A percentile compares a stretch with the other conserved stretches of the same genome.
Evolutionary conservation across 2,113 vertebrate species (phyloP).

Genomic region (Cyphomyrus plagiostoma): DNA sequence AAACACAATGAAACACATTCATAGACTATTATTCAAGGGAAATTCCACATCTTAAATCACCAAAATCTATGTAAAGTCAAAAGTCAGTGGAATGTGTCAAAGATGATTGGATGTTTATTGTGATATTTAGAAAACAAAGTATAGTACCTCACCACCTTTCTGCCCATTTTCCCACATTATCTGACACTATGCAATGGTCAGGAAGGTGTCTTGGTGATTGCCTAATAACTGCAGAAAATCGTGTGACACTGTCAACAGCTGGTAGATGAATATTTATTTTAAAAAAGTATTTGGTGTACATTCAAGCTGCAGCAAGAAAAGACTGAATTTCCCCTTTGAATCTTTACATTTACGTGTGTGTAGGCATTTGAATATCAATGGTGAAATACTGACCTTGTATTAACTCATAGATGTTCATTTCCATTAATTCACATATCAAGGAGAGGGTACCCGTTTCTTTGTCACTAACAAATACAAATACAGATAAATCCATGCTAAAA

Average conservation of each 20-base stretch:
- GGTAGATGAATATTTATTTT: neutral
- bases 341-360: neutral
- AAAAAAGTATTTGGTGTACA: neutral
- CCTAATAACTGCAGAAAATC: neutral
- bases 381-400: conserved; percentile 66
- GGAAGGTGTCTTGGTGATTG: neutral
- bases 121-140: neutral
- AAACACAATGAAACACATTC: neutral
- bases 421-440: conserved; percentile 84
- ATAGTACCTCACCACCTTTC: neutral
- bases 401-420: conserved; percentile 86
- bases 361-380: neutral
- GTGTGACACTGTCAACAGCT: neutral
- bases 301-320: neutral
- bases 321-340: neutral
- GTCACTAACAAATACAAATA: conserved; percentile 63
- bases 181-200: neutral
- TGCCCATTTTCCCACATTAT: neutral
- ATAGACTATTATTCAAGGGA: neutral
- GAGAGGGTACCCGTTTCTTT: conserved; percentile 71
- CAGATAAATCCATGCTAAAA: neutral
- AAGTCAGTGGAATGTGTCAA: neutral
- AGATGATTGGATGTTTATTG: neutral
- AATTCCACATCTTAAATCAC: neutral
- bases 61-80: neutral